phyloP scores from a whole-genome alignment of 53 echinoderm and acorn worm species.

The Patiria pectinifera region DNA sequence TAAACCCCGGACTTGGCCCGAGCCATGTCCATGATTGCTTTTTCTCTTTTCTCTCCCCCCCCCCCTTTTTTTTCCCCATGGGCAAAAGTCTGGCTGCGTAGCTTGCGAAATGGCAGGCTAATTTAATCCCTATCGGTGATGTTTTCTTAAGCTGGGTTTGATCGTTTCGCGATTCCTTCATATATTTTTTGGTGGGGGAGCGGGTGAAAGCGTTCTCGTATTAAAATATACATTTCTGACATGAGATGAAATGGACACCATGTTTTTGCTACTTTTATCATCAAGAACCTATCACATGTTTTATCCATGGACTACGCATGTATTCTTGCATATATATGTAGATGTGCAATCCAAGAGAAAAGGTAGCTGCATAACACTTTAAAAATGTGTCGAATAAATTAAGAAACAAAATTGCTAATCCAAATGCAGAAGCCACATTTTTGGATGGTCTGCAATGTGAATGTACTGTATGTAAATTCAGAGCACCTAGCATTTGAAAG shows the following conservation, averaged over 20 bases:
- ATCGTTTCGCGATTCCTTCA: background rate
- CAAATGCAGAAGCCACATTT: too few relatives aligned
- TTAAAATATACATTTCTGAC: background rate
- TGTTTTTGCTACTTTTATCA: background rate
- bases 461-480: too few relatives aligned
- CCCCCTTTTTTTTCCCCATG: background rate
- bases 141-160: background rate
- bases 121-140: conserved; percentile 45
- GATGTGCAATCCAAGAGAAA: too few relatives aligned
- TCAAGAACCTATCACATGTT: background rate
- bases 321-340: too few relatives aligned
- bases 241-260: background rate
- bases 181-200: background rate
- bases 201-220: background rate
- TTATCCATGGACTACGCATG: too few relatives aligned
- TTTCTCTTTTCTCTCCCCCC: background rate
- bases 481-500: too few relatives aligned
- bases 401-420: too few relatives aligned
- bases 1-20: background rate
- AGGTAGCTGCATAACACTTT: too few relatives aligned
- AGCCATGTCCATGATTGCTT: background rate
- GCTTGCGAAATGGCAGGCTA: conserved; percentile 1
- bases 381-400: too few relatives aligned
- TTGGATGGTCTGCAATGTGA: too few relatives aligned
- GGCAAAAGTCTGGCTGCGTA: background rate